Evolutionary conservation across 37 sponge, comb jelly and placozoan genomes (phyloP).

Genomic region (Oscarella lobularis): DNA sequence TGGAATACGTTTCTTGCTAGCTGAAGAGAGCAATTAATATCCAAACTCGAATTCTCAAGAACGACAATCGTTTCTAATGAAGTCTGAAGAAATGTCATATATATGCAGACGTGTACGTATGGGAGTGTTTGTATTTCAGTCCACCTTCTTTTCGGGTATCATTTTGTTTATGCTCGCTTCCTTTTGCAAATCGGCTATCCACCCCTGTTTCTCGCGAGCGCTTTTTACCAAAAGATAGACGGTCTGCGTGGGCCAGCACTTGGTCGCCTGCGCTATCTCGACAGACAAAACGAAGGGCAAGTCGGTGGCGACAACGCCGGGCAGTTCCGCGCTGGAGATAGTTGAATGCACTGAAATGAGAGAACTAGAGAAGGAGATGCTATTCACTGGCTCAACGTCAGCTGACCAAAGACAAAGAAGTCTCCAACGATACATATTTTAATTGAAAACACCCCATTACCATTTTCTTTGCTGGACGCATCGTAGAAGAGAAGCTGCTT

Average conservation of each 20-base stretch:
- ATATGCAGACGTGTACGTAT: no score
- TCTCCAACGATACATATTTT: no score
- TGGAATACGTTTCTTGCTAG: not conserved
- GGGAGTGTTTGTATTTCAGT: no score
- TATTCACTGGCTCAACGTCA: no score
- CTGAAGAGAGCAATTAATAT: not conserved
- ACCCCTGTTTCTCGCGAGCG: not conserved
- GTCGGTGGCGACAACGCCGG: not conserved
- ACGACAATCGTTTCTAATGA: no score
- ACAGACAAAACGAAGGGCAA: not conserved
- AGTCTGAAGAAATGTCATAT: no score
- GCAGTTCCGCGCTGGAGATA: not conserved
- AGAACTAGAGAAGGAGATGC: no score
- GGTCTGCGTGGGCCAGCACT: slow-evolving; percentile 1
- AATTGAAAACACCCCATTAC: not conserved
- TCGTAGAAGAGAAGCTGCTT: not conserved
- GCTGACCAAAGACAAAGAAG: no score
- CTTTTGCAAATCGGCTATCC: not conserved
- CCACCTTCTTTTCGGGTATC: not conserved
- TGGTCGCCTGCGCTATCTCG: not conserved
- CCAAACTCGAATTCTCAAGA: no score
- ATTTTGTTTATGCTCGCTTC: not conserved
- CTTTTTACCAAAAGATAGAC: not conserved
- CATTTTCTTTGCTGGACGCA: not conserved
- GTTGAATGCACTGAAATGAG: not conserved